Evolutionary conservation across 1,140 invertebrate genomes (phyloP).

Genomic region (Gryon sp.): DNA sequence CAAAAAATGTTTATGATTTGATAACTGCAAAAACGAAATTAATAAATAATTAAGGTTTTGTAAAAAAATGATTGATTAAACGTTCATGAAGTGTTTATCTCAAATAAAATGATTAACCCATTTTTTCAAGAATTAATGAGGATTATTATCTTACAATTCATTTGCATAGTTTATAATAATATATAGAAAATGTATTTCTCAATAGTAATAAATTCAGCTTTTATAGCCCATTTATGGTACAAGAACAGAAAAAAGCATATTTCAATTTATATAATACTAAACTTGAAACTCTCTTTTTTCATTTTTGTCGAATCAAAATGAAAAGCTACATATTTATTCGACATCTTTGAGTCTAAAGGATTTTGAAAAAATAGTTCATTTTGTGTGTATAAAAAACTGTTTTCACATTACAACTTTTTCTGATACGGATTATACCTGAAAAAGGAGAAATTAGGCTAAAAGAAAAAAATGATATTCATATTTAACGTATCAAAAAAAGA

Average conservation of each 20-base stretch:
- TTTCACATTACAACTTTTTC: slow-evolving; percentile 6
- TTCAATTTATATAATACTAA: slow-evolving; percentile 33
- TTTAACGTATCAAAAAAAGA: no score
- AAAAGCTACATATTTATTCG: slow-evolving; percentile 3
- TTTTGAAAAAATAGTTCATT: no score
- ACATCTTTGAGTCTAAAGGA: no score
- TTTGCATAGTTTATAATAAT: slow-evolving; percentile 21
- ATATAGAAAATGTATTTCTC: slow-evolving; percentile 28
- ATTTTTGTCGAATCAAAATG: slow-evolving; percentile 12
- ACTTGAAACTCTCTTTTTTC: slow-evolving; percentile 23
- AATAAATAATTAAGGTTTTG: no score
- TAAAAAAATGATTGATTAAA: no score
- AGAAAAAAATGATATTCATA: slow-evolving; percentile 5
- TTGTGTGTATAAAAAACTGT: not conserved
- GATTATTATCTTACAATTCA: no score
- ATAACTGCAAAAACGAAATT: no score
- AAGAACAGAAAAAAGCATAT: slow-evolving; percentile 18
- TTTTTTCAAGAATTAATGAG: no score
- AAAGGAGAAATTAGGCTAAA: slow-evolving; percentile 27
- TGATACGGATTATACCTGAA: not conserved
- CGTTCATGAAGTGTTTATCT: not conserved
- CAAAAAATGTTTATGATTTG: no score
- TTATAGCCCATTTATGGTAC: slow-evolving; percentile 12
- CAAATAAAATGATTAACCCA: slow-evolving; percentile 23
- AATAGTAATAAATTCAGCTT: slow-evolving; percentile 36